Evolutionary conservation across 2,797 vertebrate genomes (phyloP).

Genomic region (Ateles fusciceps): DNA sequence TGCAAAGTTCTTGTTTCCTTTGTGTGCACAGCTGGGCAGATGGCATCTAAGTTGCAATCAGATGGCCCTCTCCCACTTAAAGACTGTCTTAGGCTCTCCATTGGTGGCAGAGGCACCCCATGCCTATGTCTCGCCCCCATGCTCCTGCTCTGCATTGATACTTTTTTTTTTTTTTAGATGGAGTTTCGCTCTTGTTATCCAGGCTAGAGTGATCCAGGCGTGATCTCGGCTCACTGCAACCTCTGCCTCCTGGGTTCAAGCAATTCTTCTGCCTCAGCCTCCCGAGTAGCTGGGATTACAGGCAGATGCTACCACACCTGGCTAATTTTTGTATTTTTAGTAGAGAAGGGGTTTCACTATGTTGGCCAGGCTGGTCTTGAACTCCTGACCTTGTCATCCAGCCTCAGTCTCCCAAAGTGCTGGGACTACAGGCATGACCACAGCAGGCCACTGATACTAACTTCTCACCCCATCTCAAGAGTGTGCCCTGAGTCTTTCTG

Average conservation of each 20-base stretch:
- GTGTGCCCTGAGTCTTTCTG: not conserved
- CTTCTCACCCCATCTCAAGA: not conserved
- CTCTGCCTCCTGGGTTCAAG: not conserved
- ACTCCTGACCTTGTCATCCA: not conserved
- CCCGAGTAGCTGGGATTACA: not conserved
- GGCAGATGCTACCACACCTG: not conserved
- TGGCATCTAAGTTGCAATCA: not conserved
- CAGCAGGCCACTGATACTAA: not conserved
- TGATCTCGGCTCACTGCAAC: not conserved
- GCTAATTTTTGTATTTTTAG: not conserved
- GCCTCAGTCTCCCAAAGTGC: not conserved
- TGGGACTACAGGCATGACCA: not conserved
- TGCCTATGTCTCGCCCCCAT: not conserved
- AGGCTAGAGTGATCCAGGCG: not conserved
- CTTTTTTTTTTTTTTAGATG: not conserved
- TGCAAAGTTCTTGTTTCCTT: not conserved
- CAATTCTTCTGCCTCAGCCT: not conserved
- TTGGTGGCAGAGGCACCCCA: rapidly evolving
- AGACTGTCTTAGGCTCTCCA: not conserved
- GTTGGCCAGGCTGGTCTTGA: not conserved
- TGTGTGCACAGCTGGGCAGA: not conserved
- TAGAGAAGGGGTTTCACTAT: not conserved
- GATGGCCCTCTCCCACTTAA: not conserved
- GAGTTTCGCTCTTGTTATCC: not conserved
- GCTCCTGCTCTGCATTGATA: not conserved